Evolutionary conservation across 2,888 invertebrate species (phyloP).

Genomic region (Lamproptera curius): DNA sequence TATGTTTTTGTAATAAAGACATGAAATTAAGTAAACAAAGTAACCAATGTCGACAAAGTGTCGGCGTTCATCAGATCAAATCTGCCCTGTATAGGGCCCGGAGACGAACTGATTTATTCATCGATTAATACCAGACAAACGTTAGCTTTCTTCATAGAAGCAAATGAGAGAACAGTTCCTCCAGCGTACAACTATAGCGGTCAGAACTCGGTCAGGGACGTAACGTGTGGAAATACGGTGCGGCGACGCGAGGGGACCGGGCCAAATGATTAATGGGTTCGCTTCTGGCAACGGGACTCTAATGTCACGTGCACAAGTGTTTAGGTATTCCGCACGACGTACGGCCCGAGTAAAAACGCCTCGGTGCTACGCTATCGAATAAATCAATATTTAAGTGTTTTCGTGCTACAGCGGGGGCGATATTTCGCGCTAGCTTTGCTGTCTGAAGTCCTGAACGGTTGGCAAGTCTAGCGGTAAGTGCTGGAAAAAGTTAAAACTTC

Average conservation of each 20-base stretch:
- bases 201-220: conserved; percentile 1
- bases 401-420: not conserved
- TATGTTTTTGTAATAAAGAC: too few relatives aligned
- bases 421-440: too few relatives aligned
- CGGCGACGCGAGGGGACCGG: not conserved
- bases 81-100: too few relatives aligned
- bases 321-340: conserved; percentile 9
- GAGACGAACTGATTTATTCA: too few relatives aligned
- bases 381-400: not conserved
- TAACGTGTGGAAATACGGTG: conserved; percentile 1
- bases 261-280: conserved; percentile 14
- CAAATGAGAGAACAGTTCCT: not conserved
- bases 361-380: not conserved
- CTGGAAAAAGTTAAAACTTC: too few relatives aligned
- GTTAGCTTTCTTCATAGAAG: too few relatives aligned
- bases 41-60: too few relatives aligned
- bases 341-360: conserved; percentile 12
- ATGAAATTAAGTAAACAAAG: too few relatives aligned
- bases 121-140: too few relatives aligned
- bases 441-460: too few relatives aligned
- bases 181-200: not conserved
- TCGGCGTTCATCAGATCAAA: too few relatives aligned
- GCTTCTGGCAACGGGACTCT: not conserved
- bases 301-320: conserved; percentile 14
- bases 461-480: too few relatives aligned